Conservation (phyloP, 2,113 vertebrate species). For the Mola mola region DNA sequence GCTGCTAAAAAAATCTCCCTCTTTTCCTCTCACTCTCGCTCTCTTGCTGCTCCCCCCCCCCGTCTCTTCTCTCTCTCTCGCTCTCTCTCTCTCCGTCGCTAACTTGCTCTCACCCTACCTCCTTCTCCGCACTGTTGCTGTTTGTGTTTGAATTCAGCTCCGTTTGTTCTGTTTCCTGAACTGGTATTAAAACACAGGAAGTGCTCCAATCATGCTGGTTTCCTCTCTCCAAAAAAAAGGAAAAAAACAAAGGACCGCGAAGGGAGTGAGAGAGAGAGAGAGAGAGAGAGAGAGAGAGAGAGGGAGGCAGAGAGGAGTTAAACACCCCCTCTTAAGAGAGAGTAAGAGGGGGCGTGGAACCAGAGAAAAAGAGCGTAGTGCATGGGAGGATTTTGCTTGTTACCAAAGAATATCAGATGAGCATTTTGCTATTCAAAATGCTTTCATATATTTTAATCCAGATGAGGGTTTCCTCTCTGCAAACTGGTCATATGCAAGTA, state of each 20-base stretch:
- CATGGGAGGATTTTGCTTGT: conserved; percentile 63
- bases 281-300: conserved; percentile 31
- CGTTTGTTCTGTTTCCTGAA: conserved; percentile 87
- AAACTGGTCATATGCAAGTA: not conserved
- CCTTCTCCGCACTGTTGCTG: conserved; percentile 65
- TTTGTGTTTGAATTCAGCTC: conserved; percentile 88
- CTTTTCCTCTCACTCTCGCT: conserved; percentile 77
- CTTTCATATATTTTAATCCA: conserved; percentile 25
- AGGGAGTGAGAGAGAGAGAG: conserved; percentile 34
- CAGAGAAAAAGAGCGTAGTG: conserved; percentile 42
- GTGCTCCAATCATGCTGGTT: conserved; percentile 83
- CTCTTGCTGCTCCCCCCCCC: conserved; percentile 48
- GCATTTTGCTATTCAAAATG: conserved; percentile 50
- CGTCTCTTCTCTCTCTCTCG: conserved; percentile 39
- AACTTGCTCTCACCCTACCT: conserved; percentile 28
- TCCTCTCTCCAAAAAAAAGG: conserved; percentile 64
- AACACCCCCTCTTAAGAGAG: conserved; percentile 27
- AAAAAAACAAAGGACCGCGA: conserved; percentile 35
- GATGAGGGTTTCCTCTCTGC: conserved; percentile 2
- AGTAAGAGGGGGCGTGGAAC: conserved; percentile 51
- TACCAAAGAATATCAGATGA: conserved; percentile 52
- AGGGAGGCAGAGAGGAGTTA: conserved; percentile 33
- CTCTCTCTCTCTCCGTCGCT: conserved; percentile 52
- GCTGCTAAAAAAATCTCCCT: conserved; percentile 88
- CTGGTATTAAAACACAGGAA: conserved; percentile 87